These are phyloP conservation scores for Meandrina meandrites DNA, from an alignment of 92 coral and sea anemone species.

Conservation along the genomic window DNA sequence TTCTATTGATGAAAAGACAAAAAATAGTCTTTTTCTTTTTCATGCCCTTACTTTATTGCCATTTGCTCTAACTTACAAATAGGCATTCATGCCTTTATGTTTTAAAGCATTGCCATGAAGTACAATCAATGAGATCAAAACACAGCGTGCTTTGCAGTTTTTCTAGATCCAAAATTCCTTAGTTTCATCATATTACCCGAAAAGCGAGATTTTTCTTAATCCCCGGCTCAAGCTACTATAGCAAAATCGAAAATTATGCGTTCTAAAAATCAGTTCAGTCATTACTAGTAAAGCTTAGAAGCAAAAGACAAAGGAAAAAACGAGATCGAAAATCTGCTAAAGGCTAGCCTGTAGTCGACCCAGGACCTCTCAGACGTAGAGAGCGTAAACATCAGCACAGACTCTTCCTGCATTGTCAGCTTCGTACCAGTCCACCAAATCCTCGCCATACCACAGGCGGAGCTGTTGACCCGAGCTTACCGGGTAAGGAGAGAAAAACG, in stretches of 20 bases:
- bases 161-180: too few relatives aligned
- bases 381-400: background rate
- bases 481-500: background rate
- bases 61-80: too few relatives aligned
- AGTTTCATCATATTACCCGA: too few relatives aligned
- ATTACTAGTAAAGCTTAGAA: background rate
- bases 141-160: too few relatives aligned
- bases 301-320: background rate
- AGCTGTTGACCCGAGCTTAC: background rate
- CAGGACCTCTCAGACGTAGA: background rate
- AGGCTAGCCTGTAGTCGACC: background rate
- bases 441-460: background rate
- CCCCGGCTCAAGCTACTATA: too few relatives aligned
- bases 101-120: too few relatives aligned
- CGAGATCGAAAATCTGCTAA: background rate
- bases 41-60: too few relatives aligned
- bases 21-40: too few relatives aligned
- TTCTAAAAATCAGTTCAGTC: background rate
- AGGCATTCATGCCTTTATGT: too few relatives aligned
- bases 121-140: too few relatives aligned
- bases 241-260: background rate
- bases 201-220: too few relatives aligned
- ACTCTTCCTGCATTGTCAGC: background rate
- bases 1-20: too few relatives aligned
- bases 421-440: background rate